A percentile compares a stretch with the other conserved stretches of the same genome.
phyloP scores from a whole-genome alignment of 64 coral and sea anemone species.

The Astreopora myriophthalma region DNA sequence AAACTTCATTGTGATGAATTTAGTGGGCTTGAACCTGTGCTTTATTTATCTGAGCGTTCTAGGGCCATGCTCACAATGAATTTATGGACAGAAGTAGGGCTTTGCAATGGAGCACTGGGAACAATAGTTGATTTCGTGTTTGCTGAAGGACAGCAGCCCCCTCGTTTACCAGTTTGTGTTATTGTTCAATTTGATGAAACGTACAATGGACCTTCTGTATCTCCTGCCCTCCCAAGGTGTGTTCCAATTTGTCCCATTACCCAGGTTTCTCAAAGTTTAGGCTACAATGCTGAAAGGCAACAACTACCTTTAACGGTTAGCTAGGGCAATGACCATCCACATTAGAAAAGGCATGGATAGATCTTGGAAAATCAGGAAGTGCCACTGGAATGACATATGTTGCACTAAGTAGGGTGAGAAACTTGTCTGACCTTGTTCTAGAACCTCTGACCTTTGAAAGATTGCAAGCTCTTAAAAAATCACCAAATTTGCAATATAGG shows the following conservation, averaged over 20 bases:
- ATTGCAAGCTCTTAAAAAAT: neutral
- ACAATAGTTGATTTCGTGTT: constrained; percentile 44
- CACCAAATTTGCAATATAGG: neutral
- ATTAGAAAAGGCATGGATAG: constrained; percentile 40
- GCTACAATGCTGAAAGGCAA: constrained; percentile 27
- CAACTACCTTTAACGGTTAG: constrained; percentile 44
- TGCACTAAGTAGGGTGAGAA: constrained; percentile 18
- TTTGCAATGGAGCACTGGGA: constrained; percentile 50
- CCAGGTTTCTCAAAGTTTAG: constrained; percentile 24
- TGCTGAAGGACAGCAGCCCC: constrained; percentile 11
- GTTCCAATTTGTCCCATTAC: constrained; percentile 38
- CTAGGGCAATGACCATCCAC: constrained; percentile 43
- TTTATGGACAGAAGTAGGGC: constrained; percentile 19
- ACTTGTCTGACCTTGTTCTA: neutral
- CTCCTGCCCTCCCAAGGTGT: constrained; percentile 33
- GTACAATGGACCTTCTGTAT: constrained; percentile 45
- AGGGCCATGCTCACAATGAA: constrained; percentile 44
- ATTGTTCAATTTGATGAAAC: constrained; percentile 38
- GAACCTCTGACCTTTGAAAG: neutral
- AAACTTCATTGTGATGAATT: constrained; percentile 11
- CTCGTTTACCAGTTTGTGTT: constrained; percentile 36
- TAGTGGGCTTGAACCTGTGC: constrained; percentile 6
- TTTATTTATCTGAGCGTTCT: neutral
- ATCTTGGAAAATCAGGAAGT: constrained; percentile 14
- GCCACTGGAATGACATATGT: constrained; percentile 41